These are phyloP conservation scores for Darevskia mixta DNA, from an alignment of 2,797 vertebrate genomes.

Conservation along the genomic window DNA sequence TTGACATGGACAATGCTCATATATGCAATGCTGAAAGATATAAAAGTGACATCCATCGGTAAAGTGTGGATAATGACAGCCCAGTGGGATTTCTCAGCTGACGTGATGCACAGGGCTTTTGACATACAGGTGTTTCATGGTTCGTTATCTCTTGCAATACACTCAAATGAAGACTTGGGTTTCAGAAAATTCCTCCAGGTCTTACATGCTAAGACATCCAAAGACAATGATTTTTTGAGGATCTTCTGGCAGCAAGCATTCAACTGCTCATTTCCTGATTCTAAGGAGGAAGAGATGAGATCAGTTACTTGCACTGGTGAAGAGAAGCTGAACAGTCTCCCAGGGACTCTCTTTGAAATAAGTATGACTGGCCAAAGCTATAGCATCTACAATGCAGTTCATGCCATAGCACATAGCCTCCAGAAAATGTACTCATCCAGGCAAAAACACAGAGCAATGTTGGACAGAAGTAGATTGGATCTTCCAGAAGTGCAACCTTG, in stretches of 20 bases:
- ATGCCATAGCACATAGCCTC: neutral
- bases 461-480: too few species aligned
- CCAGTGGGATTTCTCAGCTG: neutral
- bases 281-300: neutral
- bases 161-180: neutral
- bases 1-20: neutral
- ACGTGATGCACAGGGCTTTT: neutral
- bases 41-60: neutral
- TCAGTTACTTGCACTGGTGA: neutral
- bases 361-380: neutral
- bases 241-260: neutral
- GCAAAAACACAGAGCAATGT: too few species aligned
- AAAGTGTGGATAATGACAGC: slow-evolving; percentile 3
- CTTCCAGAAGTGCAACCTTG: too few species aligned
- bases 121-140: neutral
- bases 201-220: neutral
- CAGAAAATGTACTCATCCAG: neutral
- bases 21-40: neutral
- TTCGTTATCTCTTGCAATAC: neutral
- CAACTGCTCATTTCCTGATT: neutral
- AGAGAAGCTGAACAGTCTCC: slow-evolving; percentile 8
- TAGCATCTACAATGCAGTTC: slow-evolving; percentile 17
- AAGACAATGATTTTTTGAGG: neutral
- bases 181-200: neutral
- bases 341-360: neutral